A percentile compares a stretch with the other conserved stretches of the same genome.
phyloP scores from a whole-genome alignment of 2,888 invertebrate genomes.

The Drosophila sordidula region DNA sequence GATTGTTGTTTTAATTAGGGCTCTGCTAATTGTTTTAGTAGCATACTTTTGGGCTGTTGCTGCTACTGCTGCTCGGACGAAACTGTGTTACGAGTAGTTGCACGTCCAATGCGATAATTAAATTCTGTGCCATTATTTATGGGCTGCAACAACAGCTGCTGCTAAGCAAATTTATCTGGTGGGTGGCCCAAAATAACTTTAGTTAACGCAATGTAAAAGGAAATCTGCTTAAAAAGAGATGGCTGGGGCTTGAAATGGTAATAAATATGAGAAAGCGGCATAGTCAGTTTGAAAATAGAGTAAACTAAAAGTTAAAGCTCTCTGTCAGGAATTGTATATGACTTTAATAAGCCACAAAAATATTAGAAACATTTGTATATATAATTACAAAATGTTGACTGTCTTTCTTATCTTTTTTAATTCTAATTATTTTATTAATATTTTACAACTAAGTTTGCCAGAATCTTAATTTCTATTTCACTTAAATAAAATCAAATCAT shows the following conservation, averaged over 20 bases:
- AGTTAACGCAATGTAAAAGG: background rate
- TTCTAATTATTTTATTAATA: too few species aligned
- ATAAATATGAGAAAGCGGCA: background rate
- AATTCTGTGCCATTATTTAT: conserved; percentile 73
- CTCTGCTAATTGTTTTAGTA: conserved; percentile 78
- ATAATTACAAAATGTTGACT: too few species aligned
- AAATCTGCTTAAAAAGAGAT: background rate
- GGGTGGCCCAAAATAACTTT: conserved; percentile 25
- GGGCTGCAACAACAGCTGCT: conserved; percentile 64
- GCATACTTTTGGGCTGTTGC: conserved; percentile 65
- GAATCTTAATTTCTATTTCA: too few species aligned
- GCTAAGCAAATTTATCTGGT: conserved; percentile 56
- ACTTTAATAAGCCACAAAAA: too few species aligned
- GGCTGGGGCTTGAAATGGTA: background rate
- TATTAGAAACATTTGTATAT: too few species aligned
- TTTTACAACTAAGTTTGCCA: too few species aligned
- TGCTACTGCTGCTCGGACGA: conserved; percentile 3
- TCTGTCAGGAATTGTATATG: too few species aligned
- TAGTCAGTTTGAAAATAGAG: background rate
- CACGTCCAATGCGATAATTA: conserved; percentile 72
- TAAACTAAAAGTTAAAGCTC: background rate
- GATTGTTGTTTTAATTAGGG: conserved; percentile 77
- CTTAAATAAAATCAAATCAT: too few species aligned
- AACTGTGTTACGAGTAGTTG: conserved; percentile 68
- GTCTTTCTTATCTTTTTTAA: too few species aligned